Evolutionary conservation across 2,888 invertebrate genomes (phyloP).

Genomic region (Drosophila imparisetae): DNA sequence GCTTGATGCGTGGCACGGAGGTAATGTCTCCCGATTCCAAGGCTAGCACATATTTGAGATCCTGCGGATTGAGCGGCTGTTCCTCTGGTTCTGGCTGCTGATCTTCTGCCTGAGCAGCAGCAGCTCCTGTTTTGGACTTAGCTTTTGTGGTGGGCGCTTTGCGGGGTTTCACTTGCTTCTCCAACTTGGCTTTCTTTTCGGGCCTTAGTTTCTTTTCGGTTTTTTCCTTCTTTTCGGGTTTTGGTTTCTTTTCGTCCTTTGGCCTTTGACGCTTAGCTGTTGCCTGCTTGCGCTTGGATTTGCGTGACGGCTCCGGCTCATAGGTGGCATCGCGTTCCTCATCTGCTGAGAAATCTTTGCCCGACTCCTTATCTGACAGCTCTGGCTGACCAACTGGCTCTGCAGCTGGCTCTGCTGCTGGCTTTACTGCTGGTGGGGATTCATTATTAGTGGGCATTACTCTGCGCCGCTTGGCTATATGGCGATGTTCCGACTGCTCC

Average conservation of each 20-base stretch:
- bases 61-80: slow-evolving; percentile 69
- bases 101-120: slow-evolving; percentile 9
- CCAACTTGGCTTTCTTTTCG: slow-evolving; percentile 27
- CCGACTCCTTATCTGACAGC: neutral
- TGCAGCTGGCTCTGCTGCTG: neutral
- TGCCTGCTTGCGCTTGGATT: slow-evolving; percentile 61
- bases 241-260: slow-evolving; percentile 28
- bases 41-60: slow-evolving; percentile 78
- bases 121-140: slow-evolving; percentile 1
- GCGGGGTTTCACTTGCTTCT: slow-evolving; percentile 25
- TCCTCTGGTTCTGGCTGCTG: slow-evolving; percentile 54
- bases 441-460: slow-evolving; percentile 57
- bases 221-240: slow-evolving; percentile 35
- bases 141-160: slow-evolving; percentile 11
- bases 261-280: slow-evolving; percentile 51
- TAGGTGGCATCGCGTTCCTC: slow-evolving; percentile 46
- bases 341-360: slow-evolving; percentile 59
- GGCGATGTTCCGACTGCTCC: slow-evolving; percentile 85
- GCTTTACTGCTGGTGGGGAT: neutral
- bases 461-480: slow-evolving; percentile 87
- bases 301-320: slow-evolving; percentile 42
- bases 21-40: slow-evolving; percentile 79
- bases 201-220: slow-evolving; percentile 29
- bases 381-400: neutral
- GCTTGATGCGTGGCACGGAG: slow-evolving; percentile 79